Evolutionary conservation across 2,888 invertebrate species (phyloP).

Genomic region (Mamestra brassicae): DNA sequence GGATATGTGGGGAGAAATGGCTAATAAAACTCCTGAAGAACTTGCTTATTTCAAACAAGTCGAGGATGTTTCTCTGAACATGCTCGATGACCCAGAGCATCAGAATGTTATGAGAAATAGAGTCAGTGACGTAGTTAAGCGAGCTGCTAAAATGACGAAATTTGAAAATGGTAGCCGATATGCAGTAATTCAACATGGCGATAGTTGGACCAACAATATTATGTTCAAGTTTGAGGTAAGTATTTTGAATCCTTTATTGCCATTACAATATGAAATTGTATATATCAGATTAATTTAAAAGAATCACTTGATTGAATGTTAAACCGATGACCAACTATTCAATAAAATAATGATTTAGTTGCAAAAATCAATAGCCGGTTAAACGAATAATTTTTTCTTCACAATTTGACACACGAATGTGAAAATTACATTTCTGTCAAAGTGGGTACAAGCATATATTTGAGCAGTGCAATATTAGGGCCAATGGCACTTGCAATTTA

Average conservation of each 20-base stretch:
- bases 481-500: neutral
- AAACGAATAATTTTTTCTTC: neutral
- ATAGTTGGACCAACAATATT: constrained; percentile 78
- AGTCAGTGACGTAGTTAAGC: constrained; percentile 27
- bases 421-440: neutral
- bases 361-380: too few species aligned
- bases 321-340: neutral
- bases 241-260: neutral
- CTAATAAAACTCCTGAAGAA: neutral
- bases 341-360: neutral
- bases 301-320: neutral
- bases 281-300: too few species aligned
- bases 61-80: constrained; percentile 48
- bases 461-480: neutral
- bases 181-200: constrained; percentile 75
- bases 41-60: constrained; percentile 30
- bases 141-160: constrained; percentile 51
- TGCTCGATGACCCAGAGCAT: constrained; percentile 67
- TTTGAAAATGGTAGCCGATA: constrained; percentile 65
- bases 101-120: constrained; percentile 61
- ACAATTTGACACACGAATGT: neutral
- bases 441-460: neutral
- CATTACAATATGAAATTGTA: neutral
- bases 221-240: constrained; percentile 73
- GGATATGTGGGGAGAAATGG: constrained; percentile 57